Evolutionary conservation across 2,797 vertebrate species (phyloP), one percentile per base, ranked within the genome.

Genomic region (Acanthurus leucopareius): DNA sequence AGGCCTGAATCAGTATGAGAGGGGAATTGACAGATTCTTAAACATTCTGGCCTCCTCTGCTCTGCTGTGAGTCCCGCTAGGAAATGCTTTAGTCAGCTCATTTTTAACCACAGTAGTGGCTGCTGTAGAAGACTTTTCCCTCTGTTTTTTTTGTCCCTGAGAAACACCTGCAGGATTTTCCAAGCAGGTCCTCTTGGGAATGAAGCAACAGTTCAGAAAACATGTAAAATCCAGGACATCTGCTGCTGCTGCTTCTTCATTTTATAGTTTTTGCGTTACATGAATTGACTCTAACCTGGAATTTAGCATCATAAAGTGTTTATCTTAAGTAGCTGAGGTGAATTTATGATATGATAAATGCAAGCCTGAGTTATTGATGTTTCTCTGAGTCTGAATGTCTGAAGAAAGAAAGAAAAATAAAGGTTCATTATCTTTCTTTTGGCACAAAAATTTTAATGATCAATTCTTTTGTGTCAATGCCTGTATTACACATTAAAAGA

Each of bases 31-130:
- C 51, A 59, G 54, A 69, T 70, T 42, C 35, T 68, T 56, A 48
- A 75, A 69, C n/a, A 69, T 67, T 62, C 48, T 51, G 58, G 69
- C 69, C 69, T 80, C 67, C 56, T 59, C 44, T 48, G 59, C 38
- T 57, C 40, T n/a, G 16, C 59, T 56, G 20, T 64, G 65, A 78
- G 22, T 51, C 45, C 59, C 73, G 42, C 7, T 42, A 60, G 20
- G 28, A 74, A 44, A 14, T 51, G 49, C 62, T 72, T 62, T 20
- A 56, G 25, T 71, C 63, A 63, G 59, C 44, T 44, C 28, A 49
- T 47, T 45, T 32, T 47, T 20, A 35, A 54, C 19, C 20, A 66
- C 48, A 47, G 2, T 8, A 32, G 7, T 14, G 40, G 17, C n/a
- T 48, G 52, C 5, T 20, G 32, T 32, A 32, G 35, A 69, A 32